Evolutionary conservation across 2,113 vertebrate genomes (phyloP).

Genomic region (Sitta europaea): DNA sequence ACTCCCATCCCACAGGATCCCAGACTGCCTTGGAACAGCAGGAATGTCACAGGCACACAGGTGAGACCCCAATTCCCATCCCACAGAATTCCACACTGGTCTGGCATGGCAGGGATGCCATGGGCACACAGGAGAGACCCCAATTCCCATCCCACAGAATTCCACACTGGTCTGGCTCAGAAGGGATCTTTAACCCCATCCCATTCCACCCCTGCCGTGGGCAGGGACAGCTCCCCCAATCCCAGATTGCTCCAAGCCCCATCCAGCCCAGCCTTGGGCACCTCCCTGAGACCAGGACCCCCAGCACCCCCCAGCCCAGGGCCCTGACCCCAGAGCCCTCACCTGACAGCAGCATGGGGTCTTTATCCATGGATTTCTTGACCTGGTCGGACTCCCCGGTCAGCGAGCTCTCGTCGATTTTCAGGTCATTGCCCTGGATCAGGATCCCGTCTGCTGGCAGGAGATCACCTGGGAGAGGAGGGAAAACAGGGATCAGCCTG

Average conservation of each 20-base stretch:
- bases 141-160: neutral
- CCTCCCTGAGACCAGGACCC: neutral
- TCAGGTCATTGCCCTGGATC: conserved; percentile 96
- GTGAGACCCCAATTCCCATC: neutral
- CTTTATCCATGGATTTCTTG: conserved; percentile 88
- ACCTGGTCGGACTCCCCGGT: conserved; percentile 96
- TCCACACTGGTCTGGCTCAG: no score
- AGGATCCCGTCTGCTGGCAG: conserved; percentile 92
- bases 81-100: neutral
- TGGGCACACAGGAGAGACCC: neutral
- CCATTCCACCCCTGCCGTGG: fast-evolving
- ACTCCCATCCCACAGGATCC: neutral
- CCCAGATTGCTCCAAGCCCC: neutral
- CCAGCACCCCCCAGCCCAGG: neutral
- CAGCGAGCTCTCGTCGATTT: conserved; percentile 96
- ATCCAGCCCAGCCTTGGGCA: neutral
- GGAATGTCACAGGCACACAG: no score
- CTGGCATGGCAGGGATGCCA: conserved; percentile 39
- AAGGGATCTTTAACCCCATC: neutral
- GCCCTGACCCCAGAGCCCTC: neutral
- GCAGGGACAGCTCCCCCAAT: neutral
- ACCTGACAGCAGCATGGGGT: conserved; percentile 97
- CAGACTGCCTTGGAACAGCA: no score
- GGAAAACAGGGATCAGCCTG: neutral
- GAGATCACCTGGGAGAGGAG: conserved; percentile 82